Conservation (phyloP, 2,797 vertebrate species). For the Oreonectes daqikongensis region DNA sequence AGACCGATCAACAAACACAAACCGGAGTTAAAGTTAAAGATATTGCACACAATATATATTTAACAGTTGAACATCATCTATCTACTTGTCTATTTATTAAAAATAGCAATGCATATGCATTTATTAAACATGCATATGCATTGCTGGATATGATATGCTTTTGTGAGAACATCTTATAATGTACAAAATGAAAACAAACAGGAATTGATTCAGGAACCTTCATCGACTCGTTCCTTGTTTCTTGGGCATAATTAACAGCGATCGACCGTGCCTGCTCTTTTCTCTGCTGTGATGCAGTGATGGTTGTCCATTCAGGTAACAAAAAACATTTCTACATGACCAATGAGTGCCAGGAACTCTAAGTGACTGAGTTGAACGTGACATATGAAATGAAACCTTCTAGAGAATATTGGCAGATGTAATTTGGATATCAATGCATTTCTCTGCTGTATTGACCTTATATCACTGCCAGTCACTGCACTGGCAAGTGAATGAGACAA, state of each 20-base stretch:
- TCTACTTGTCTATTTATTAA: not conserved
- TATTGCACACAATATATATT: no score
- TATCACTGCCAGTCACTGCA: slow-evolving; percentile 56
- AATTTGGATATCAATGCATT: slow-evolving; percentile 66
- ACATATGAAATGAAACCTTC: slow-evolving; percentile 54
- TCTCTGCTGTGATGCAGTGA: slow-evolving; percentile 71
- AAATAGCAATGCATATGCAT: not conserved
- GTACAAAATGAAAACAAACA: slow-evolving; percentile 47
- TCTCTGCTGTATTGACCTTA: slow-evolving; percentile 60
- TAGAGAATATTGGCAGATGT: slow-evolving; percentile 60
- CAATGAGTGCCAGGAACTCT: slow-evolving; percentile 52
- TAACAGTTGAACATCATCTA: not conserved
- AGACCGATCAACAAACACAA: no score
- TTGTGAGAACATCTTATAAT: not conserved
- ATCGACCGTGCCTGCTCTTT: slow-evolving; percentile 78
- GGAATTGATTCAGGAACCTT: slow-evolving; percentile 62
- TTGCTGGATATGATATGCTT: not conserved
- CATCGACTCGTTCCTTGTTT: slow-evolving; percentile 82
- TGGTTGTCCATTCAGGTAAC: slow-evolving; percentile 67
- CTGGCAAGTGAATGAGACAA: slow-evolving; percentile 12
- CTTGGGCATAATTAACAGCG: slow-evolving; percentile 88
- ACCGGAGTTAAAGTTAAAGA: no score
- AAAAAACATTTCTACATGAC: slow-evolving; percentile 68
- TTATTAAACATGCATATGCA: not conserved
- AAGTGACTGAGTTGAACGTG: slow-evolving; percentile 53